Evolutionary conservation across 2,797 vertebrate genomes (phyloP).

Genomic region (Clamator glandarius): DNA sequence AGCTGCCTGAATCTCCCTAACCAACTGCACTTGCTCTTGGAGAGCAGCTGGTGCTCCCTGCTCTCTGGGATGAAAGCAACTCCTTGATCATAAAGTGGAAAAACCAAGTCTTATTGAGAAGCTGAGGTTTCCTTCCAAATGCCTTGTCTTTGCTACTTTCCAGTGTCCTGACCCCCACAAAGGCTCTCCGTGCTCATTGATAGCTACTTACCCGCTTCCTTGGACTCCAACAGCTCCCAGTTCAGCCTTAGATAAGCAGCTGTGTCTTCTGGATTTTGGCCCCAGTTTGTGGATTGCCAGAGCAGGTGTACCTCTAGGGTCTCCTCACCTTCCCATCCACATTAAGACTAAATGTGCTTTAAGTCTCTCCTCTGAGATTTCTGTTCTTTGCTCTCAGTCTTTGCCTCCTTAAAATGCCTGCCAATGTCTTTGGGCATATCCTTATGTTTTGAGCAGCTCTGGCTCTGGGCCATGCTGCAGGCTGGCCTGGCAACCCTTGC

Average conservation of each 20-base stretch:
- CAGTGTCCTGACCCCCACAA: neutral
- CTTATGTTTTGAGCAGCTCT: neutral
- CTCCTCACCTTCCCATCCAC: constrained; percentile 36
- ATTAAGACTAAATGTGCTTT: constrained; percentile 40
- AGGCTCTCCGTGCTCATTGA: constrained; percentile 2
- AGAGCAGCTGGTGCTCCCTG: constrained; percentile 34
- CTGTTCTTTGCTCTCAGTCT: constrained; percentile 28
- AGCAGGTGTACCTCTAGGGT: constrained; percentile 43
- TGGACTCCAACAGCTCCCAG: neutral
- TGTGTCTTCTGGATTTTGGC: neutral
- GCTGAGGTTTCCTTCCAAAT: neutral
- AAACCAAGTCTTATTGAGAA: constrained; percentile 38
- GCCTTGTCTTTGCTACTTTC: neutral
- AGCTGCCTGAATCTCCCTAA: neutral
- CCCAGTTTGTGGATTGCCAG: neutral
- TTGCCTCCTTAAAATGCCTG: constrained; percentile 42
- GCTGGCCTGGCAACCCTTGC: constrained; percentile 3
- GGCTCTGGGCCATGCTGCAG: constrained; percentile 38
- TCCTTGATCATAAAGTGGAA: constrained; percentile 56
- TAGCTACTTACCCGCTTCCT: constrained; percentile 14
- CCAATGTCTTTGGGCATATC: constrained; percentile 48
- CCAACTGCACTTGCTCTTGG: constrained; percentile 11
- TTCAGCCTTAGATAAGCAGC: constrained; percentile 44
- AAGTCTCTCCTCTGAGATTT: neutral
- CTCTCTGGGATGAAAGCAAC: neutral